Base-by-base conservation (phyloP, 2,888 invertebrate genomes). In the Mythimna ferrago region DNA sequence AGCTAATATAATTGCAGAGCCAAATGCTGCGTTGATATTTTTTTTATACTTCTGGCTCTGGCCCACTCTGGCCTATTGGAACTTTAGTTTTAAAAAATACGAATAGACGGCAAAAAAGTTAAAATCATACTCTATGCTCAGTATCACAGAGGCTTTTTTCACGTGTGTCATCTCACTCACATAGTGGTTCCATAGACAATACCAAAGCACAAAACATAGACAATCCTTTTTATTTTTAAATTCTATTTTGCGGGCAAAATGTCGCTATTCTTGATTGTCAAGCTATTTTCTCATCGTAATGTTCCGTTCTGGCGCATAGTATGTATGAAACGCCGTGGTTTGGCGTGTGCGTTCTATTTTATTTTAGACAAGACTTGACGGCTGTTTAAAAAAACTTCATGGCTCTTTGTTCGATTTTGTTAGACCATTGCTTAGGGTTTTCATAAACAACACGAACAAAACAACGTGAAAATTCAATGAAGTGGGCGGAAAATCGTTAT, bases 241-340 rank as follows among this genome's bases (percentile, higher is more conserved):
- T 92, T 91, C 90, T 89, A 92, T 91, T 92, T 93, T 92, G 90
- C 89, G 91, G 90, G 92, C 93, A 95, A 96, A 96, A 96, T 96
- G 96, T 96, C 96, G 96, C 96, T 95, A 93, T 92, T 94, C 94
- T 94, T 92, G 95, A 93, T 95, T 95, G 96, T 96, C 96, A 96
- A 95, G 94, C 94, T 96, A 96, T 96, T 96, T 96, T 96, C 96
- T 96, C 96, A 93, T 94, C 94, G 94, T 94, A 95, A 95, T 96
- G 96, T 95, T 95, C 94, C 95, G 95, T 94, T 94, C 95, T 93
- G 95, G 95, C 94, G 96, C 94, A 95, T 95, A 95, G 93, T 95
- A 95, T 96, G 95, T 96, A 94, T 96, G 95, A 96, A 96, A 96
- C 93, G 91, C 90, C 92, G 92, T 90, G 91, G 92, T 93, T 94